phyloP scores from a whole-genome alignment of 2,888 invertebrate species.

The Folsomia manolachei region DNA sequence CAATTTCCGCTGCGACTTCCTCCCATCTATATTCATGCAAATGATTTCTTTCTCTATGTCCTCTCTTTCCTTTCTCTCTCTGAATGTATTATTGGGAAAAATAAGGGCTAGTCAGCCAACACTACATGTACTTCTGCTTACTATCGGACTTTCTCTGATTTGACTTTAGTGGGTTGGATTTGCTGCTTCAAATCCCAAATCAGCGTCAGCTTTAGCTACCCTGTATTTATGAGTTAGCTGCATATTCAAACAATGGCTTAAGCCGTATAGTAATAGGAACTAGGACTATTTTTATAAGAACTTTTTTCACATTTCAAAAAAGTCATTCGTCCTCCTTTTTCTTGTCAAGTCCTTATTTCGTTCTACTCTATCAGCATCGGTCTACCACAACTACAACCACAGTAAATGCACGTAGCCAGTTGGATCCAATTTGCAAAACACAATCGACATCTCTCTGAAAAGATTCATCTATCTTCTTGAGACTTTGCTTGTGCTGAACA shows the following conservation, averaged over 20 bases:
- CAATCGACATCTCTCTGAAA: not conserved
- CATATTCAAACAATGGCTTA: too few species aligned
- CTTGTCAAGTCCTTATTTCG: too few species aligned
- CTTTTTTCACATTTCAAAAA: too few species aligned
- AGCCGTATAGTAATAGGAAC: too few species aligned
- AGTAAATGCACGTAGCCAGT: not conserved
- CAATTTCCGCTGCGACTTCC: constrained; percentile 35
- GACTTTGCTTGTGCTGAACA: too few species aligned
- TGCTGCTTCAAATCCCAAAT: not conserved
- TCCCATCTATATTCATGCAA: constrained; percentile 33
- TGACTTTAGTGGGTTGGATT: not conserved
- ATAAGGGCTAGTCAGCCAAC: not conserved
- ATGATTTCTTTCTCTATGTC: constrained; percentile 18
- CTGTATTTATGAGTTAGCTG: too few species aligned
- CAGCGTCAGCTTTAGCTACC: too few species aligned
- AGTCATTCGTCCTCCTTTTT: too few species aligned
- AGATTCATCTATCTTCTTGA: constrained; percentile 1
- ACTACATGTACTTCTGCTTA: not conserved
- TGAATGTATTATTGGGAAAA: not conserved
- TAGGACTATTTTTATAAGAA: too few species aligned
- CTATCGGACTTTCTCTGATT: not conserved
- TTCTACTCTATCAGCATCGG: too few species aligned
- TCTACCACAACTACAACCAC: too few species aligned
- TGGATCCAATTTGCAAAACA: constrained; percentile 1
- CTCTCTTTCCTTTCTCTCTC: not conserved